These are phyloP conservation scores for Castor canadensis DNA, from an alignment of 2,113 vertebrate genomes.

Conservation along the genomic window DNA sequence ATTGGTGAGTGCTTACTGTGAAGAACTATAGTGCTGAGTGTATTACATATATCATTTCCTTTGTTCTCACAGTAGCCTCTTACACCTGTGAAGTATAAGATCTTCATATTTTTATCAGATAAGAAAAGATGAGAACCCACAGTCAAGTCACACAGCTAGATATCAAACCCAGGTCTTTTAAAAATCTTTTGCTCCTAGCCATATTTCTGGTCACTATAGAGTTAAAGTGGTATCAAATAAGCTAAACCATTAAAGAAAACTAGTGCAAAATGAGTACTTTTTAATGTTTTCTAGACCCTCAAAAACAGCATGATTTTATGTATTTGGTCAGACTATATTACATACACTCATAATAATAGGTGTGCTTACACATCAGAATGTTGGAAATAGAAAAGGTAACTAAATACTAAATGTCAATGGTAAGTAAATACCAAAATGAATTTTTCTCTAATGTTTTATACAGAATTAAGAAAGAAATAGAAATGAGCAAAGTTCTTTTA, in stretches of 20 bases:
- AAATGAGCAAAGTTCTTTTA: background rate
- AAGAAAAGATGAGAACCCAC: background rate
- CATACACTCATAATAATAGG: background rate
- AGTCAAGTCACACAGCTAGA: background rate
- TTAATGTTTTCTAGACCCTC: background rate
- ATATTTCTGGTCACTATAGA: background rate
- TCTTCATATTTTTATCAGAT: background rate
- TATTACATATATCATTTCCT: no score
- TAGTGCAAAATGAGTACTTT: background rate
- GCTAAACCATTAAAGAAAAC: background rate
- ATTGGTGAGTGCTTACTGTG: background rate
- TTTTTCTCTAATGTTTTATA: background rate
- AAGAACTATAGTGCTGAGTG: background rate
- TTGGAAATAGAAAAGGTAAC: background rate
- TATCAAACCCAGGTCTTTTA: background rate
- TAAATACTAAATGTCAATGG: background rate
- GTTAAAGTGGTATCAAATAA: background rate
- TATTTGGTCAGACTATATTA: background rate
- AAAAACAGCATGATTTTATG: background rate
- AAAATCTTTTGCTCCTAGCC: background rate
- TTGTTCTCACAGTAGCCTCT: background rate
- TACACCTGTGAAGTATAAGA: background rate
- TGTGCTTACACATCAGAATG: background rate
- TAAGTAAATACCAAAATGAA: no score
- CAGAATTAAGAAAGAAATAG: background rate